phyloP scores from a whole-genome alignment of 2,797 vertebrate species.

The Echiichthys vipera region DNA sequence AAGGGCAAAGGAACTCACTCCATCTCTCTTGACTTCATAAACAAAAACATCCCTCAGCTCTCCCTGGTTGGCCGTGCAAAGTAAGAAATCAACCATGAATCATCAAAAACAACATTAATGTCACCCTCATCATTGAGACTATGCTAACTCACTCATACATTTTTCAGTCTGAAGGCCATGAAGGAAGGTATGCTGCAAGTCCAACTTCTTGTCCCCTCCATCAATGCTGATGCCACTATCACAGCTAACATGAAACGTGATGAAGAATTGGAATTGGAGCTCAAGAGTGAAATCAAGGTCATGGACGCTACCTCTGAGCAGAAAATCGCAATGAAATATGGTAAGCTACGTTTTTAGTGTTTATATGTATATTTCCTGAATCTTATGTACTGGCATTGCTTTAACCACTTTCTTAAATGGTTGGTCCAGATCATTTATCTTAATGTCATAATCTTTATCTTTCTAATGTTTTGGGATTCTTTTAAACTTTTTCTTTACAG shows the following conservation, averaged over 20 bases:
- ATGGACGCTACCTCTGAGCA: slow-evolving; percentile 82
- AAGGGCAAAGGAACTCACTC: slow-evolving; percentile 82
- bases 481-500: slow-evolving; percentile 47
- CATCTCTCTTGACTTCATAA: slow-evolving; percentile 89
- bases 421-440: too few relatives aligned
- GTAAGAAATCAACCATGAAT: slow-evolving; percentile 79
- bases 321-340: slow-evolving; percentile 86
- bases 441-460: background rate
- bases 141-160: slow-evolving; percentile 11
- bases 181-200: slow-evolving; percentile 86
- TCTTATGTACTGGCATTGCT: background rate
- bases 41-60: slow-evolving; percentile 89
- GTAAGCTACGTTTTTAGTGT: too few relatives aligned
- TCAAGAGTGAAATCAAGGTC: slow-evolving; percentile 85
- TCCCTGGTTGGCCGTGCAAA: slow-evolving; percentile 88
- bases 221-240: slow-evolving; percentile 84
- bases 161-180: slow-evolving; percentile 82
- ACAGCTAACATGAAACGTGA: slow-evolving; percentile 82
- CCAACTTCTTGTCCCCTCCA: slow-evolving; percentile 85
- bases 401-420: too few relatives aligned
- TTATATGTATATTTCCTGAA: background rate
- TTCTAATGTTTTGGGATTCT: background rate
- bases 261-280: slow-evolving; percentile 80
- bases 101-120: background rate
- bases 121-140: background rate